phyloP scores from a whole-genome alignment of 2,113 vertebrate species.

The Malurus cyaneus region DNA sequence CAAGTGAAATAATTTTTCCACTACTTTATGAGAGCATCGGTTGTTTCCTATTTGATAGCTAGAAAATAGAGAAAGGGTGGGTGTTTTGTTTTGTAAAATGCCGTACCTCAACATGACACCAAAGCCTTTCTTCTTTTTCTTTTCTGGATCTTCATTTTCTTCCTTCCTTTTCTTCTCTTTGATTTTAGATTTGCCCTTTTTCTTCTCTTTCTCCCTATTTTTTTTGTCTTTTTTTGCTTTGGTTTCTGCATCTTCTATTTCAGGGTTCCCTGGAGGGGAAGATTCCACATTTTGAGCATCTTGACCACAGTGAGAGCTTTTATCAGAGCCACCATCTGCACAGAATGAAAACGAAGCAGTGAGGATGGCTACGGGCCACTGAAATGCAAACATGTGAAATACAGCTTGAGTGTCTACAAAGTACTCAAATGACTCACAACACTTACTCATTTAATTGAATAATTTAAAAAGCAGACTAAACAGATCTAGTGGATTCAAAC shows the following conservation, averaged over 20 bases:
- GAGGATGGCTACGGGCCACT: not conserved
- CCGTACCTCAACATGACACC: constrained; percentile 87
- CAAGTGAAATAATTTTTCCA: constrained; percentile 54
- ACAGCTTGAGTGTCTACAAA: not conserved
- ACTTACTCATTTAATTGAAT: not conserved
- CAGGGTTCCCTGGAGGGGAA: constrained; percentile 69
- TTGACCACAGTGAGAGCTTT: constrained; percentile 84
- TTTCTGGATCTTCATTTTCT: constrained; percentile 86
- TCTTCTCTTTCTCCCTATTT: constrained; percentile 85
- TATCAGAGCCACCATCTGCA: constrained; percentile 87
- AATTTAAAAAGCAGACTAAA: constrained; percentile 31
- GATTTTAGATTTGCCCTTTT: constrained; percentile 82
- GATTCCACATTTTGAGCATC: constrained; percentile 84
- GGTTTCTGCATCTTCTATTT: constrained; percentile 71
- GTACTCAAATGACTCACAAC: not conserved
- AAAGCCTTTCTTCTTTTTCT: constrained; percentile 91
- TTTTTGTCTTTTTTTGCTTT: constrained; percentile 85
- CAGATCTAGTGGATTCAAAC: not conserved
- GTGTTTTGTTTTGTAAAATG: not conserved
- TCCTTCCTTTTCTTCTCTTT: constrained; percentile 89
- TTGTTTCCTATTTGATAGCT: not conserved
- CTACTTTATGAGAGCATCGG: not conserved
- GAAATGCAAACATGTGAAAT: constrained; percentile 23
- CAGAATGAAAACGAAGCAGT: constrained; percentile 44
- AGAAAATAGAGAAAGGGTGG: not conserved